Evolutionary conservation across 2,113 vertebrate species (phyloP), one percentile per base, ranked within the genome.

Genomic region (Nothoprocta perdicaria): DNA sequence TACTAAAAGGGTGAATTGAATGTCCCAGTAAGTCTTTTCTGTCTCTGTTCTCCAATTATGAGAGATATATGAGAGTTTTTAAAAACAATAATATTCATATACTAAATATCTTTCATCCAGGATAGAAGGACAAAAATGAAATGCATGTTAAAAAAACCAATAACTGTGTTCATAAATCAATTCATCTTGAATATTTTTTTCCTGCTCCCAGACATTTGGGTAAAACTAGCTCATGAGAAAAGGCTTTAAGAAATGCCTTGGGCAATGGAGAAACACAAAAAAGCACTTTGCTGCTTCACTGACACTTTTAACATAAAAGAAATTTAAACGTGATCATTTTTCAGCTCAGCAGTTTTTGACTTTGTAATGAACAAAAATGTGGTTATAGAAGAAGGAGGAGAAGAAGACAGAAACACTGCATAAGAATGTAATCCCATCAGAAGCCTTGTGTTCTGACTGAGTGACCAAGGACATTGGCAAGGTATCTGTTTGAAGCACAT

Each of bases 241-340:
- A 94, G 16, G 58, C 60, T 88, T 84, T 93, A 82, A 86, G 88
- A 81, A 94, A 86, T 80, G 86, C 80, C 74, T 84, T 4, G 1
- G 86, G 90, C 83, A 88, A 92, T 63, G 31, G 31, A 90, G 80
- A 94, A 93, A 91, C 83, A 90, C 65, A 76, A 92, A 95, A 57
- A 94, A 90, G 45, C 71, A 80, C 50, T 96, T 95, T 94, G 14
- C 77, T 94, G 66, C 86, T 93, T 90, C 86, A 80, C 48, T 86
- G 93, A 81, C 63, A 38, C 43, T 24, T 88, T 96, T 90, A 94
- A 84, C 83, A 92, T 69, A 79, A 86, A 91, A 94, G 69, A 95
- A 96, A 96, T 88, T 92, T 81, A 94, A 94, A 88, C 3, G 0
- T 92, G 60, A 88, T 82, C 17, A 80, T 92, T 95, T 96, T 94